A percentile compares a stretch with the other conserved stretches of the same genome.
Conservation (phyloP, 2,797 vertebrate genomes). For the Gobio occitaniae region DNA sequence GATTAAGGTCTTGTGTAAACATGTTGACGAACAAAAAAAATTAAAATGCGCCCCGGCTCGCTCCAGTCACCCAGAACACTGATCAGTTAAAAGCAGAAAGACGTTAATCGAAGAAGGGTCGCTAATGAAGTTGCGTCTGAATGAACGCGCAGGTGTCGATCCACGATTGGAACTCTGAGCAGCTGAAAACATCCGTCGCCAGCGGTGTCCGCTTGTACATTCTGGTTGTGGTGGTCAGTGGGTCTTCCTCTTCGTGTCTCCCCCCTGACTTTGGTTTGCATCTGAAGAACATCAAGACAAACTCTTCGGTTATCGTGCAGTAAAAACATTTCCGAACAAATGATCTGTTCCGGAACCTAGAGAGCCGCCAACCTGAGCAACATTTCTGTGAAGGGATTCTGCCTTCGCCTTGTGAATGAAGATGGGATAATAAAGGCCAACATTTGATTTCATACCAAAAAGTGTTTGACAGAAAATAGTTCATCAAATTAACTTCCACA, state of each 20-base stretch:
- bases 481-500: no score
- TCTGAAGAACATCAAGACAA: conserved; percentile 74
- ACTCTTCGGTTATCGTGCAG: background rate
- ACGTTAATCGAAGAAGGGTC: conserved; percentile 59
- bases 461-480: background rate
- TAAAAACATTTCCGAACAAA: background rate
- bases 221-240: conserved; percentile 83
- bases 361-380: background rate
- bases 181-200: conserved; percentile 52
- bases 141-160: conserved; percentile 13
- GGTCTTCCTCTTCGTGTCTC: conserved; percentile 94
- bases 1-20: conserved; percentile 86
- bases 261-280: conserved; percentile 97
- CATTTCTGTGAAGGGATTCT: background rate
- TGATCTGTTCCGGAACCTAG: background rate
- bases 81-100: conserved; percentile 63
- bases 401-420: background rate
- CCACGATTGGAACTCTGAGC: conserved; percentile 49
- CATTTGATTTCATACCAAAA: background rate
- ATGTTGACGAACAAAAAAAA: conserved; percentile 76
- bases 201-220: conserved; percentile 42
- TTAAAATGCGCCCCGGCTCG: conserved; percentile 63
- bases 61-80: conserved; percentile 58
- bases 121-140: conserved; percentile 54
- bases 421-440: background rate